Percentiles rank a stretch among this genome's conserved stretches.
Conservation (phyloP, 2,113 vertebrate genomes). For the Hippoglossus stenolepis region DNA sequence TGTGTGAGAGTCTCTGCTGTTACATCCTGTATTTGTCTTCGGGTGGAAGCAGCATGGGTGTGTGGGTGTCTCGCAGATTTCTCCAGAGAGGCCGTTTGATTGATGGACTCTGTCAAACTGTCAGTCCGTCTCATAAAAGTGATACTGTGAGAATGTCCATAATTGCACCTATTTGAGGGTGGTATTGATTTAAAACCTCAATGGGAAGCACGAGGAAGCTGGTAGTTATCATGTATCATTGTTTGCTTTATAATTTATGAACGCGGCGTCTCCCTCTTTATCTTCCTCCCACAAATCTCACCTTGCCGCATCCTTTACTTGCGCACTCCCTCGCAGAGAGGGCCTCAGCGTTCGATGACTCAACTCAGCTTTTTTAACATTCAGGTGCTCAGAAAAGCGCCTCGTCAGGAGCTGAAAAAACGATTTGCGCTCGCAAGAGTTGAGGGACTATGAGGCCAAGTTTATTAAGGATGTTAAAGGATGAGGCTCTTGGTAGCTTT, state of each 20-base stretch:
- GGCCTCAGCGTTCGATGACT: constrained; percentile 19
- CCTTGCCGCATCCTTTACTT: constrained; percentile 45
- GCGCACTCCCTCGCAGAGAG: background rate
- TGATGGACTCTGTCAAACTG: constrained; percentile 76
- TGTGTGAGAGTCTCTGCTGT: constrained; percentile 11
- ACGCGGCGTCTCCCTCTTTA: constrained; percentile 33
- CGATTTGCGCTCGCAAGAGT: background rate
- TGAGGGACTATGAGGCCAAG: constrained; percentile 1
- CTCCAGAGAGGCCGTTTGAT: constrained; percentile 60
- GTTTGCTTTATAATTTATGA: constrained; percentile 66
- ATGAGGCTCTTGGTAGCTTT: background rate
- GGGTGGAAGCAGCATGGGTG: constrained; percentile 13
- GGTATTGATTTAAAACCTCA: constrained; percentile 75
- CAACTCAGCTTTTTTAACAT: background rate
- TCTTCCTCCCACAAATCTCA: constrained; percentile 53
- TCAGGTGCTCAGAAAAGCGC: background rate
- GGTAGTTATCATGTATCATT: constrained; percentile 59
- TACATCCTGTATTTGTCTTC: constrained; percentile 32
- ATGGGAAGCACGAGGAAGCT: constrained; percentile 44
- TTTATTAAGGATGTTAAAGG: background rate
- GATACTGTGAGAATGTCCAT: constrained; percentile 70
- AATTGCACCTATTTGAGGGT: constrained; percentile 67
- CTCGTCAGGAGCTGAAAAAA: background rate
- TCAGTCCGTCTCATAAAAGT: constrained; percentile 69
- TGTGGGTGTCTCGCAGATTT: constrained; percentile 52